Evolutionary conservation across 2,113 vertebrate genomes (phyloP).

Genomic region (Platycercus adscitus): DNA sequence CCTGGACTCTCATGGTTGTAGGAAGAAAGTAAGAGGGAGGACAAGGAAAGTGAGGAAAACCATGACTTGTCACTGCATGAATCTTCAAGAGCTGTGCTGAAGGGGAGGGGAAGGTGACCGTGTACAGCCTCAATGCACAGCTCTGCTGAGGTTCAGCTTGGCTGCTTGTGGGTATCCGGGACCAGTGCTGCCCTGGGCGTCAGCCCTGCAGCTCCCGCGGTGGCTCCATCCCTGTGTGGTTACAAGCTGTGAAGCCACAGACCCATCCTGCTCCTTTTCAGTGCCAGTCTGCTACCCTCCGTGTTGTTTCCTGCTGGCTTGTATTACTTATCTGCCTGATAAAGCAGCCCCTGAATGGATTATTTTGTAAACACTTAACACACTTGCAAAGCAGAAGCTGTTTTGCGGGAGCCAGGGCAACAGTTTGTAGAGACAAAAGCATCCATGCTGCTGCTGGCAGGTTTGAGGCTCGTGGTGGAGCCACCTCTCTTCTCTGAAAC

Average conservation of each 20-base stretch:
- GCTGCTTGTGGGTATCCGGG: no score
- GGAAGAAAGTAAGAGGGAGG: neutral
- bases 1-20: no score
- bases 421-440: fast-evolving
- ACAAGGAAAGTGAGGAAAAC: neutral
- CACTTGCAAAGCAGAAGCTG: fast-evolving
- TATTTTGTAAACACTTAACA: neutral
- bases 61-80: fast-evolving
- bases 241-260: neutral
- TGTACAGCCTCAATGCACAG: no score
- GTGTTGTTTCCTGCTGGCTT: neutral
- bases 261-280: fast-evolving
- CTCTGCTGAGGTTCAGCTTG: neutral
- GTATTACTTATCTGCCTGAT: neutral
- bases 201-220: fast-evolving
- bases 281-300: neutral
- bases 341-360: neutral
- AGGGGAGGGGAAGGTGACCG: fast-evolving
- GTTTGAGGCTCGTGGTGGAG: neutral
- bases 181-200: neutral
- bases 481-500: neutral
- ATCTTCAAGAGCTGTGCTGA: neutral
- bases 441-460: neutral
- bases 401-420: neutral
- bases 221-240: neutral